Evolutionary conservation across 2,888 invertebrate genomes (phyloP), one percentile per base, ranked within the genome.

Genomic region (Hypomecis punctinalis): DNA sequence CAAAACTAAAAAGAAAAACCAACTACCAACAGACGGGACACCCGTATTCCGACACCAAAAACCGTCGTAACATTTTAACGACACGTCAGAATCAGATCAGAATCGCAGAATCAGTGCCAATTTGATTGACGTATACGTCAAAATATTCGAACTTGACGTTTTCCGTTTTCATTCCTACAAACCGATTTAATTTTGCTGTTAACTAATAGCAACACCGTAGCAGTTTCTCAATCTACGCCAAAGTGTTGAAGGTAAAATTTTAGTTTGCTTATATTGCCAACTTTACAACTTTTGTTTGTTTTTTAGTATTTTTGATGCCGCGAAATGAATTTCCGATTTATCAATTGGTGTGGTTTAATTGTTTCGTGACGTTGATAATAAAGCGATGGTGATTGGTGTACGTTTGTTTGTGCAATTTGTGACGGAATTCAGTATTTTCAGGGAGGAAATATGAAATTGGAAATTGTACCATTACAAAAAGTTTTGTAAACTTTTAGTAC

Each of bases 41-140:
- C n/a, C 11, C 45, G 56, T 51, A 49, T 56, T 37, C 51, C 33
- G 56, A 54, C 63, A 58, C 40, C 33, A 45, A 43, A 37, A 58
- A 49, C 39, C 47, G 23, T 61, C 56, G 61, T 62, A 53, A 67
- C 61, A 62, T 61, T 64, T 63, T 62, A 64, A 62, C 64, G 60
- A 62, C 60, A 56, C 45, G 51, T 56, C 64, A 53, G 33, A 39
- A 47, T 13, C 64, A 56, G 42, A 45, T 36, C 23, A 37, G 47
- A 36, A 46, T 40, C 56, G 46, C 54, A 49, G 60, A 46, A 42
- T 61, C 33, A 43, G 65, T 51, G 57, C 40, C 56, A 48, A 48
- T 66, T 61, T 61, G 65, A 61, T 61, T 66, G 65, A 61, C 61
- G 47, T 11, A 35, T 40, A 56, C 60, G 49, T 60, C 64, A 43